A percentile compares a stretch with the other conserved stretches of the same genome.
Evolutionary conservation across 2,113 vertebrate genomes (phyloP).

Genomic region (Plecturocebus donacophilus): DNA sequence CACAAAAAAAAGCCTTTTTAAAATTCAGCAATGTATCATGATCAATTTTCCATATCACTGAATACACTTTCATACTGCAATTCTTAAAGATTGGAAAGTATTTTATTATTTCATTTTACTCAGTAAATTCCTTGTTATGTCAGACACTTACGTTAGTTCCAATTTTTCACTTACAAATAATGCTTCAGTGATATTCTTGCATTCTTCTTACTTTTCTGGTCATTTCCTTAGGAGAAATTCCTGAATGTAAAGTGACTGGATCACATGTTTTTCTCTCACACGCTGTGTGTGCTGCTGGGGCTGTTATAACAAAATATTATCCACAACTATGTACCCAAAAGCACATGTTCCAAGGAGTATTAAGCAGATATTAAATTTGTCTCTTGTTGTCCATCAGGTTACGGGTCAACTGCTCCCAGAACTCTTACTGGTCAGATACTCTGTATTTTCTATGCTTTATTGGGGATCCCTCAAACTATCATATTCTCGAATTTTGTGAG

Average conservation of each 20-base stretch:
- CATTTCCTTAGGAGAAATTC: neutral
- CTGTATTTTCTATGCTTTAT: constrained; percentile 82
- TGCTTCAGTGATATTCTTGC: neutral
- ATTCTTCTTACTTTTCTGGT: neutral
- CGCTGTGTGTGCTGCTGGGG: neutral
- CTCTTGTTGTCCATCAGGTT: constrained; percentile 73
- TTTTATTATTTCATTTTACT: neutral
- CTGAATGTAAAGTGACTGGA: neutral
- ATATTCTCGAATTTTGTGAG: constrained; percentile 80
- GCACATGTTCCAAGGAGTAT: neutral
- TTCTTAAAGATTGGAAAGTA: neutral
- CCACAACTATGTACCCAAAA: neutral
- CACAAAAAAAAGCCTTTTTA: neutral
- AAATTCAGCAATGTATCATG: neutral
- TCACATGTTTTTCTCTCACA: neutral
- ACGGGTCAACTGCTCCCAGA: constrained; percentile 79
- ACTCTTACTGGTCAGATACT: constrained; percentile 83
- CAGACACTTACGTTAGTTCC: neutral
- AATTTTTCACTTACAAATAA: neutral
- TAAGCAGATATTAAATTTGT: neutral
- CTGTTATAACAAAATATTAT: neutral
- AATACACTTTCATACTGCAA: neutral
- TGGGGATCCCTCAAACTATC: constrained; percentile 84
- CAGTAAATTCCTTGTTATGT: neutral
- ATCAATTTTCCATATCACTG: neutral